Conservation (phyloP, 2,888 invertebrate genomes). For the Sarcophaga rosellei region DNA sequence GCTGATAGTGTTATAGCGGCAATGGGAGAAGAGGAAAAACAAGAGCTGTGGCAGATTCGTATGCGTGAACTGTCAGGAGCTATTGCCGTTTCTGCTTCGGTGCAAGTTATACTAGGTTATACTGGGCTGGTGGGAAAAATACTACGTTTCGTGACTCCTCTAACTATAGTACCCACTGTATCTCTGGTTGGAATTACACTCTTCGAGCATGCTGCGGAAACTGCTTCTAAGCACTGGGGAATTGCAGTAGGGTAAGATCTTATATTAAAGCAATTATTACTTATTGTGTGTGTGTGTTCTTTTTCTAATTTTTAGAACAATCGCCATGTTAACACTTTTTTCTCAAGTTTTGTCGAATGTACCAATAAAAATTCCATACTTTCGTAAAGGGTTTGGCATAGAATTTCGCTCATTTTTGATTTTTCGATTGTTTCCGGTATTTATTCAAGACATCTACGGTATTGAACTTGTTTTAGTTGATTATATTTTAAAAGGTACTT, state of each 20-base stretch:
- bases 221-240: constrained; percentile 92
- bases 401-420: constrained; percentile 85
- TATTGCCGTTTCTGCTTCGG: constrained; percentile 89
- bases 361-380: constrained; percentile 84
- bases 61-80: constrained; percentile 92
- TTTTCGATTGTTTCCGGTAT: constrained; percentile 91
- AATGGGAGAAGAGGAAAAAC: constrained; percentile 83
- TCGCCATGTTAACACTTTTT: constrained; percentile 88
- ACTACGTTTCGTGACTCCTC: constrained; percentile 89
- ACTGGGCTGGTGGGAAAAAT: constrained; percentile 89
- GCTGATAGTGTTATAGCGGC: constrained; percentile 81
- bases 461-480: neutral
- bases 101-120: constrained; percentile 88
- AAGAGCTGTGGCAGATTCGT: constrained; percentile 87
- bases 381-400: constrained; percentile 83
- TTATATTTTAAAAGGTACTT: constrained; percentile 84
- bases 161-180: constrained; percentile 92
- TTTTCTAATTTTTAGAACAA: constrained; percentile 83
- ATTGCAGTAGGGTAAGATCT: constrained; percentile 86
- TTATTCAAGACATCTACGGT: constrained; percentile 62
- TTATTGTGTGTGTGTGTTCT: neutral
- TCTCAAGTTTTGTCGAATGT: constrained; percentile 89
- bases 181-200: constrained; percentile 91
- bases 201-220: constrained; percentile 89
- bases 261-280: neutral